Base-by-base conservation (phyloP, 2,797 vertebrate genomes). In the Novumbra hubbsi region DNA sequence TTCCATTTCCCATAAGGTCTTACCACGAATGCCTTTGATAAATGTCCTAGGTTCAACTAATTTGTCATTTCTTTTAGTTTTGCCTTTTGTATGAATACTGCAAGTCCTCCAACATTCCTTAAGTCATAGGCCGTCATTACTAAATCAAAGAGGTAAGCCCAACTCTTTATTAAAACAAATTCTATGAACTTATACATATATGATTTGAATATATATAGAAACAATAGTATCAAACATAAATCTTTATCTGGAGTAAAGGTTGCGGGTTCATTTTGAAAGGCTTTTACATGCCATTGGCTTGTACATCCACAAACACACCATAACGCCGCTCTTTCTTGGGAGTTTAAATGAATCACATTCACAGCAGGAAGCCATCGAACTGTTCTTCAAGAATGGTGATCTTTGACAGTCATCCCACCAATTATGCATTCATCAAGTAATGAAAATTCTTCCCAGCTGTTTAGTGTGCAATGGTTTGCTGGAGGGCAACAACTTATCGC, bases 401-500 rank as follows among this genome's bases (percentile, higher is more conserved):
- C 52, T 83, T 80, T 85, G 80, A 89, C 81, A 89, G 83, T 88
- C 82, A 81, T 75, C 82, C 78, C 90, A 85, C 86, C 81, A 89
- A 90, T 92, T 91, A 91, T 75, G 70, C 75, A 84, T 91, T 89
- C 80, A 89, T 88, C 83, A 85, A 81, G 81, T 88, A 81, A 88
- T 83, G 84, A 85, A 82, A 85, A 87, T 84, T 84, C 83, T 90
- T 87, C 81, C 82, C 86, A 89, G 87, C 89, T 87, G 81, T 89
- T 92, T 77, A 82, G 84, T 68, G 89, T 88, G 88, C 83, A 86
- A 89, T 88, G 87, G 84, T 88, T 91, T 81, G 90, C 91, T 78
- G 64, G 73, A 84, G 90, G 91, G 88, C 88, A 88, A 86, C 87
- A 89, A 90, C 87, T 90, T 91, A 92, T 90, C 80, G 70, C 78